Conservation (phyloP, 2,797 vertebrate genomes). For the Peromyscus melanophrys region DNA sequence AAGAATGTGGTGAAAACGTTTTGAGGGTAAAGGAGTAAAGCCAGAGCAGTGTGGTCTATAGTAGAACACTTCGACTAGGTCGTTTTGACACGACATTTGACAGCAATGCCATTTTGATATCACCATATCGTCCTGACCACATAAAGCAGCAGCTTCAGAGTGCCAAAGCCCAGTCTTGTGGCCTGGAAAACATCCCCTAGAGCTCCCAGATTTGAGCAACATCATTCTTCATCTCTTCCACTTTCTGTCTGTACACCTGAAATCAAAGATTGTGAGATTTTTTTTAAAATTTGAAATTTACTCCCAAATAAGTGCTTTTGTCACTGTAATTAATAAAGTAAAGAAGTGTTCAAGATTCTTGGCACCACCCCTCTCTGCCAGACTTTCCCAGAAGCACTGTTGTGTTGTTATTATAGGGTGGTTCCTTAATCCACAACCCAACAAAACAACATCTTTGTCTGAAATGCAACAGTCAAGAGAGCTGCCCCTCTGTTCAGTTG, state of each 20-base stretch:
- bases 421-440: not conserved
- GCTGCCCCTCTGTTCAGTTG: not conserved
- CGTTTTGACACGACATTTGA: constrained; percentile 52
- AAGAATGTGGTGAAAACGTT: constrained; percentile 36
- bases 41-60: not conserved
- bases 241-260: not conserved
- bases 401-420: not conserved
- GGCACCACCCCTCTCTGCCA: not conserved
- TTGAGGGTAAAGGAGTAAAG: not conserved
- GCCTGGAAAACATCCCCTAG: not conserved
- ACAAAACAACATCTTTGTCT: not conserved
- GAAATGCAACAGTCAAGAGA: not conserved
- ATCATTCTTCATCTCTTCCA: rapidly evolving
- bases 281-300: constrained; percentile 2
- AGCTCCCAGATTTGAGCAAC: not conserved
- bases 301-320: not conserved
- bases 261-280: not conserved
- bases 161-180: not conserved
- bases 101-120: constrained; percentile 23
- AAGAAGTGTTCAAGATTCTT: not conserved
- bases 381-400: not conserved
- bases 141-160: constrained; percentile 44
- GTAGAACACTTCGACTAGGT: constrained; percentile 55
- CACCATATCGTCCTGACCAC: constrained; percentile 30
- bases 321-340: not conserved